phyloP scores from a whole-genome alignment of 2,797 vertebrate genomes.

The Sarcoramphus papa region DNA sequence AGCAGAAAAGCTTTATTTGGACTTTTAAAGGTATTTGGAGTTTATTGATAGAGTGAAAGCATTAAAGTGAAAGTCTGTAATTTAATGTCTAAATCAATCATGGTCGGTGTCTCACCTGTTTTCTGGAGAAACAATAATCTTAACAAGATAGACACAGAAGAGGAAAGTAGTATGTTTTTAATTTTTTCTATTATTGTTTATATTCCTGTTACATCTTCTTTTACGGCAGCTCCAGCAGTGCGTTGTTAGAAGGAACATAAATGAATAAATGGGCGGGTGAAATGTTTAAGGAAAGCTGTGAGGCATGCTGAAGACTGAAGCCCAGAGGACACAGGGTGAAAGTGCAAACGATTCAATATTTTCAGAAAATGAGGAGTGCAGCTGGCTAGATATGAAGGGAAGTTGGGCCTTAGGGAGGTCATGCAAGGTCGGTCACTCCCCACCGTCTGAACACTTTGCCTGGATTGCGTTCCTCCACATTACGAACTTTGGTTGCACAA shows the following conservation, averaged over 20 bases:
- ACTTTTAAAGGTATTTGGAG: neutral
- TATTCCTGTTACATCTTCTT: neutral
- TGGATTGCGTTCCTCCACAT: neutral
- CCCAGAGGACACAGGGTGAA: neutral
- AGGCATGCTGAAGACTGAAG: neutral
- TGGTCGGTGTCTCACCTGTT: neutral
- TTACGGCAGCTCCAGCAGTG: neutral
- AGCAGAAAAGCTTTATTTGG: neutral
- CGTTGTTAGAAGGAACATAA: neutral
- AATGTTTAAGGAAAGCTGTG: neutral
- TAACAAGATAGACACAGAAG: neutral
- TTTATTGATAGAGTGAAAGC: neutral
- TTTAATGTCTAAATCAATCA: neutral
- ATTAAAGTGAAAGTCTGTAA: neutral
- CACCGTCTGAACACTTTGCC: neutral
- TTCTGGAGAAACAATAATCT: neutral
- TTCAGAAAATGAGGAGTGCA: neutral
- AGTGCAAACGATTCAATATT: neutral
- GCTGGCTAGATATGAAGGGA: neutral
- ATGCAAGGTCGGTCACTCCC: neutral
- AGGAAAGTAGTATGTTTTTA: neutral
- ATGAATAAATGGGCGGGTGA: neutral
- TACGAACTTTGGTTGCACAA: neutral
- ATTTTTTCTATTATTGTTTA: neutral
- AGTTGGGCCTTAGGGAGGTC: neutral